Base-by-base conservation (phyloP, 1,140 invertebrate species). In the Streblospio benedicti region DNA sequence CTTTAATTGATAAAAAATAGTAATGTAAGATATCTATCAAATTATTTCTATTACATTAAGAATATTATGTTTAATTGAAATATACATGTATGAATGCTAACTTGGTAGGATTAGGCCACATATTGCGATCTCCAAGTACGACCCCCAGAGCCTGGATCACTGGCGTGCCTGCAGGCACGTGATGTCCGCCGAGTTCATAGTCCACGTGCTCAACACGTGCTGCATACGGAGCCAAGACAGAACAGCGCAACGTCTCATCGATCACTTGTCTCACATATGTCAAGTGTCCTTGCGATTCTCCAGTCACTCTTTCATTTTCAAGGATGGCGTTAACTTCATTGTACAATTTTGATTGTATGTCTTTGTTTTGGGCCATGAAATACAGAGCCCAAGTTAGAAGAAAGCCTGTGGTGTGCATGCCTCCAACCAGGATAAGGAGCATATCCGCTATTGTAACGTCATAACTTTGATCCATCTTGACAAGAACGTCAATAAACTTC, bases 61-160 rank as follows among this genome's bases (percentile, higher is more conserved):
- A n/a, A n/a, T n/a, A n/a, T n/a, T n/a, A n/a, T n/a, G n/a, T n/a
- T n/a, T n/a, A n/a, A n/a, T n/a, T n/a, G n/a, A n/a, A n/a, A n/a
- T n/a, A n/a, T n/a, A n/a, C n/a, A n/a, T n/a, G n/a, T n/a, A n/a
- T n/a, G n/a, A 38, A 2, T 55, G 66, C 69, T 63, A 63, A 74
- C 72, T 68, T 69, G 54, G 69, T 67, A 12, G 72, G 71, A 18
- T 64, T 32, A 18, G 67, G 65, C 65, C 69, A 76, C 2, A 69
- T 35, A 35, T 61, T 68, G 31, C 69, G 67, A 68, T 73, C 67
- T 23, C 69, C 61, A 12, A 67, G 38, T n/a, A 66, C 61, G 9
- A 75, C 74, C 2, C 74, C 73, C 4, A 76, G 35, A 33, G 74
- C 71, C 55, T 74, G 70, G 28, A 76, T 67, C 23, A 76, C 70